Base-by-base conservation (phyloP, 2,888 invertebrate species). In the Petrophora chlorosata region DNA sequence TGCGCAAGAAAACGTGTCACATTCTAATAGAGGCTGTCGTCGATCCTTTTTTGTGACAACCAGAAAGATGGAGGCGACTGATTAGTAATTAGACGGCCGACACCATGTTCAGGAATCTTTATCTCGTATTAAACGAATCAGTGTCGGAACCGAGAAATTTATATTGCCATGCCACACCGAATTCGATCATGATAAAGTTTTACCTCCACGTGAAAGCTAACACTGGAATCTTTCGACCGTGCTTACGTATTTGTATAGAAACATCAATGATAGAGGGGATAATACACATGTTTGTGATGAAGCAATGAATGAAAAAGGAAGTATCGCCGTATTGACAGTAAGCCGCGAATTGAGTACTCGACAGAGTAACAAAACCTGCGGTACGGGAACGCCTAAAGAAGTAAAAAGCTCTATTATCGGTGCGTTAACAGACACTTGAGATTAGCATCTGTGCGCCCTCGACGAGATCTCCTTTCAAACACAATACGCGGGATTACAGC, bases 401-500 rank as follows among this genome's bases (percentile, higher is more conserved):
- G 78, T 82, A 82, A 84, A 83, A 79, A 81, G 78, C 73, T 63
- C 77, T 85, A 86, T 89, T 89, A 88, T 89, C 72, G 73, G 65
- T 77, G 79, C 80, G 88, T 86, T 87, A 88, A 87, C 84, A 82
- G 85, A 89, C 89, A 90, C 90, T 90, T 90, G 90, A 90, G 90
- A 90, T 90, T 89, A 89, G 87, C 89, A 90, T 90, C 90, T 89
- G 89, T 83, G 76, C 75, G 71, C 81, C 75, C 75, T 80, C 39
- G 19, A 71, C 72, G 73, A 66, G 80, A 79, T 83, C 82, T 76
- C 84, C 83, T 82, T 82, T 79, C 84, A 74, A 79, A 76, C 76
- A 89, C 87, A 89, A 89, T 82, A 64, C 64, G 70, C 63, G 70
- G 86, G 89, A 90, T 90, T 90, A 90, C 74, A 76, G 70, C 70